Conservation (phyloP, 2,888 invertebrate genomes). For the Carabus problematicus region DNA sequence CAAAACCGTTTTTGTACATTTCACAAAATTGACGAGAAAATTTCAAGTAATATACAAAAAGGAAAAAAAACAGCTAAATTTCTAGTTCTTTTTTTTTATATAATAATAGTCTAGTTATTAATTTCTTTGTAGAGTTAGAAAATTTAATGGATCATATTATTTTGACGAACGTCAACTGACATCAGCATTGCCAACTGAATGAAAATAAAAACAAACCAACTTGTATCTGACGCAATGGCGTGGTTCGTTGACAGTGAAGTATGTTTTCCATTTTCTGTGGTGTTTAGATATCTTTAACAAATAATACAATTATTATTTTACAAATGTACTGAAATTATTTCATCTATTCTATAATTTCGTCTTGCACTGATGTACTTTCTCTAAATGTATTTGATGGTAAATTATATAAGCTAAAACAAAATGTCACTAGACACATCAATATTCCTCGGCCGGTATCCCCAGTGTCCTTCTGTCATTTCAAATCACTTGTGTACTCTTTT, state of each 20-base stretch:
- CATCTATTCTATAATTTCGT: conserved; percentile 38
- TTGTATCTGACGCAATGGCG: neutral
- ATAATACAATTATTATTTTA: conserved; percentile 31
- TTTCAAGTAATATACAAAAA: neutral
- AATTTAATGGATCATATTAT: conserved; percentile 13
- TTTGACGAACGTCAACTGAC: too few species aligned
- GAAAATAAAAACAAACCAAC: neutral
- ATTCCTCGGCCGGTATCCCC: too few species aligned
- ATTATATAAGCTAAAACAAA: conserved; percentile 18
- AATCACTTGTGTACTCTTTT: too few species aligned
- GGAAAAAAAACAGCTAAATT: conserved; percentile 27
- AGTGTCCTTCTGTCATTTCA: too few species aligned
- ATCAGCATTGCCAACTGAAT: too few species aligned
- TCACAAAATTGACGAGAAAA: conserved; percentile 28
- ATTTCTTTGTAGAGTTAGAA: conserved; percentile 37
- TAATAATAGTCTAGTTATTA: conserved; percentile 22
- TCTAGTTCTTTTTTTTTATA: conserved; percentile 30
- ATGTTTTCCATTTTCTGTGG: conserved; percentile 35
- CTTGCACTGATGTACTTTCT: conserved; percentile 42
- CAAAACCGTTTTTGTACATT: conserved; percentile 17
- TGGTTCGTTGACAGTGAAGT: conserved; percentile 33
- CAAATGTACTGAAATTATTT: conserved; percentile 15
- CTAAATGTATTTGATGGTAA: conserved; percentile 41
- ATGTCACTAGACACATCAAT: neutral
- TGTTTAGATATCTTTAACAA: conserved; percentile 32